phyloP scores from a whole-genome alignment of 1,140 invertebrate species.

The Heliconius eleuchia region DNA sequence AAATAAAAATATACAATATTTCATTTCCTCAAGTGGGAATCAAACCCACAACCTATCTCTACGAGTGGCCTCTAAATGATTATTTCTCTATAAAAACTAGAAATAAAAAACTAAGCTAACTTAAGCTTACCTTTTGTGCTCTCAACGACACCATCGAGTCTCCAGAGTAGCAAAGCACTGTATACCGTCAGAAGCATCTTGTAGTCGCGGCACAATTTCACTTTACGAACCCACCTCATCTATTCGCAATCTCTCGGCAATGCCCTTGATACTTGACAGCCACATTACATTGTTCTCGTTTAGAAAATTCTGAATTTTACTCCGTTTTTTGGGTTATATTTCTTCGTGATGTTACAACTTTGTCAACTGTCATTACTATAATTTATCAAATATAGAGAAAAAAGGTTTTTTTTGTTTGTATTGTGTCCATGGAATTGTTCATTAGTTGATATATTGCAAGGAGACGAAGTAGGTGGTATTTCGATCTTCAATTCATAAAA shows the following conservation, averaged over 20 bases:
- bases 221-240: conserved; percentile 62
- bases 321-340: not conserved
- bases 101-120: not conserved
- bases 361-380: conserved; percentile 1
- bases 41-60: no score
- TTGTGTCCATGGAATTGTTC: not conserved
- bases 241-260: conserved; percentile 53
- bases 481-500: not conserved
- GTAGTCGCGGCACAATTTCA: conserved; percentile 46
- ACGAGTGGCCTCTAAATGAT: not conserved
- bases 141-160: conserved; percentile 68
- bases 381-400: not conserved
- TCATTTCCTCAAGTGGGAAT: no score
- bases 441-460: not conserved
- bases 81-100: not conserved
- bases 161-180: conserved; percentile 64
- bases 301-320: not conserved
- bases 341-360: not conserved
- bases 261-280: conserved; percentile 47
- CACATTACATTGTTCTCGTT: conserved; percentile 58
- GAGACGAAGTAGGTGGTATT: not conserved
- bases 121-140: conserved; percentile 67
- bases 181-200: conserved; percentile 70
- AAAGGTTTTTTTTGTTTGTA: no score
- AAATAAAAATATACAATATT: no score